Evolutionary conservation across 2,113 vertebrate genomes (phyloP).

Genomic region (Ursus arctos): DNA sequence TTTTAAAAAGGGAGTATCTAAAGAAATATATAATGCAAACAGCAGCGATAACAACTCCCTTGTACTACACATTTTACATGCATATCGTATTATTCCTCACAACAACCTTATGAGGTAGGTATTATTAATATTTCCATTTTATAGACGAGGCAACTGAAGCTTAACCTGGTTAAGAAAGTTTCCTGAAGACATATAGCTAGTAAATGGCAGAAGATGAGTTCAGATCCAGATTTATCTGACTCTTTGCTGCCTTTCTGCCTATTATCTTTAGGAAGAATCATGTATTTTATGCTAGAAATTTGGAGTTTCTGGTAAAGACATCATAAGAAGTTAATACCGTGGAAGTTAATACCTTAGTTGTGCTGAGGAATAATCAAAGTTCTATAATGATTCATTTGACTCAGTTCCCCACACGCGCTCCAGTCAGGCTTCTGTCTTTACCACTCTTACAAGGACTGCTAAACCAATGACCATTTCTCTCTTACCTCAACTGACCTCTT

Average conservation of each 20-base stretch:
- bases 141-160: background rate
- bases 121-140: constrained; percentile 5
- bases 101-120: constrained; percentile 12
- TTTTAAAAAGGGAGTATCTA: background rate
- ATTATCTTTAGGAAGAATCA: background rate
- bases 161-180: constrained; percentile 37
- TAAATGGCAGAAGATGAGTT: background rate
- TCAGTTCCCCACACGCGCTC: background rate
- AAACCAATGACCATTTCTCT: background rate
- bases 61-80: background rate
- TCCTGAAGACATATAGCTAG: background rate
- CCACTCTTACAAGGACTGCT: background rate
- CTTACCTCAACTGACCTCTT: constrained; percentile 45
- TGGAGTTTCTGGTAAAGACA: constrained; percentile 33
- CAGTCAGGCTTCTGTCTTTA: background rate
- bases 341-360: background rate
- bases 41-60: background rate
- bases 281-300: constrained; percentile 43
- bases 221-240: constrained; percentile 27
- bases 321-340: constrained; percentile 33
- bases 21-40: constrained; percentile 4
- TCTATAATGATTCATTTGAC: background rate
- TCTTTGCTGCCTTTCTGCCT: background rate
- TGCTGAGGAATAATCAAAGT: constrained; percentile 17
- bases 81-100: background rate